phyloP scores from a whole-genome alignment of 2,888 invertebrate species.

The Dermolepida albohirtum region DNA sequence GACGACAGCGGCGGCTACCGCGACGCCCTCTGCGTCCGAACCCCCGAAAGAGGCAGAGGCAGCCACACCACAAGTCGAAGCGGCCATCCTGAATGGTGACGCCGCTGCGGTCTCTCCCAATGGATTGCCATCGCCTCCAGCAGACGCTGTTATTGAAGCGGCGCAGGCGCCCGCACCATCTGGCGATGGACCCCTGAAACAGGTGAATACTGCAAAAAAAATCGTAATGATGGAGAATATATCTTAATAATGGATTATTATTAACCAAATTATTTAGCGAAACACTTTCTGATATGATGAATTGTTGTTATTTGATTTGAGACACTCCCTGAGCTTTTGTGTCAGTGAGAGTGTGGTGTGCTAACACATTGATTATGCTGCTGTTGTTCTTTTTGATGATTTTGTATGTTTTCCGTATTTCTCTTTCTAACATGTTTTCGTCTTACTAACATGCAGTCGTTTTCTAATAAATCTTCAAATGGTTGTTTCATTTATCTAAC shows the following conservation, averaged over 20 bases:
- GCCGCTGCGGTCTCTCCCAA: conserved; percentile 55
- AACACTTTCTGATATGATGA: too few species aligned
- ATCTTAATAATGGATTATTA: conserved; percentile 51
- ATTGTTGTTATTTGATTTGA: neutral
- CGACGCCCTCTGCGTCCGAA: conserved; percentile 35
- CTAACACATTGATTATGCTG: conserved; percentile 39
- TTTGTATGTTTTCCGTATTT: conserved; percentile 37
- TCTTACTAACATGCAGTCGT: conserved; percentile 36
- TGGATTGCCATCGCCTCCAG: conserved; percentile 61
- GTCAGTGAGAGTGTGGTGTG: conserved; percentile 42
- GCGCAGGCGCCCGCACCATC: conserved; percentile 67
- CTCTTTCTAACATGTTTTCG: conserved; percentile 43
- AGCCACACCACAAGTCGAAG: conserved; percentile 48
- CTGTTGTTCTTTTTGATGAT: conserved; percentile 31
- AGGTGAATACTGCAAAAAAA: conserved; percentile 61
- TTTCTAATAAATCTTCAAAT: conserved; percentile 28
- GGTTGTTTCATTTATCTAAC: conserved; percentile 48
- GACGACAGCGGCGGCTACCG: conserved; percentile 8
- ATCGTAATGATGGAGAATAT: conserved; percentile 48
- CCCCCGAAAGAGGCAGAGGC: conserved; percentile 38
- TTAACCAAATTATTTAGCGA: conserved; percentile 36
- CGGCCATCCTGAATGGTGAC: conserved; percentile 48
- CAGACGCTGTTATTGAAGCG: conserved; percentile 65
- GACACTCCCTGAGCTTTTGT: conserved; percentile 41
- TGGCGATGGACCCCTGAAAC: conserved; percentile 70